Evolutionary conservation across 30 jellyfish, hydroid and myxozoan species (phyloP), one percentile per base, ranked within the genome.

Genomic region (Pelagia noctiluca): DNA sequence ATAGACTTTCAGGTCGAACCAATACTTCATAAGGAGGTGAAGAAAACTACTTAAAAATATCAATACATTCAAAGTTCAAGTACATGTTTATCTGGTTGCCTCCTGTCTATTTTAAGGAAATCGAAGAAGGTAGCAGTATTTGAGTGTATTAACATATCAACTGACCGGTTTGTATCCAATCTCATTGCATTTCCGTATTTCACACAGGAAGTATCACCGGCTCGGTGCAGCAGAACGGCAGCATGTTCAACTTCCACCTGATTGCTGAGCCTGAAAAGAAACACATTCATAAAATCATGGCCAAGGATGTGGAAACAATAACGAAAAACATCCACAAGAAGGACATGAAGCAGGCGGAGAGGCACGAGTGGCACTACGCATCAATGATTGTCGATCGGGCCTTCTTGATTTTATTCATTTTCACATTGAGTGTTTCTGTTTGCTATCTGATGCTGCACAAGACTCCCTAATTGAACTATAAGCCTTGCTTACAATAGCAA

Each of bases 311-410:
- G 37, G 87, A 68, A 11, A 83, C 72, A 21, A 24, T 86, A 35
- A 86, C 90, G 29, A 38, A 75, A 35, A 60, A 50, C 72, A 86
- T 75, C 8, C 29, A 35, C 32, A 62, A 49, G 8, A 79, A 79
- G 33, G 88, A 77, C 33, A 36, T 21, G 73, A 69, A 80, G 86
- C 71, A 71, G 30, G 81, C 49, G 26, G 60, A 65, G n/a, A 21
- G 71, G 47, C 33, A 29, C 1, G 89, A 78, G 57, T 88, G 97
- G 97, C 92, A 73, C 54, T 80, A 73, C 37, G 93, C 92, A 1
- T 80, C 97, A 3, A 74, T 69, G 79, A 88, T 88, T 11, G 84
- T 88, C 42, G 97, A 88, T 80, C 87, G 97, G 1, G 80, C 71
- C 12, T 82, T 78, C 38, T 34, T 88, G n/a, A 16, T 88, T 35